These are phyloP conservation scores for Chitala chitala DNA, from an alignment of 2,113 vertebrate species.

Conservation along the genomic window DNA sequence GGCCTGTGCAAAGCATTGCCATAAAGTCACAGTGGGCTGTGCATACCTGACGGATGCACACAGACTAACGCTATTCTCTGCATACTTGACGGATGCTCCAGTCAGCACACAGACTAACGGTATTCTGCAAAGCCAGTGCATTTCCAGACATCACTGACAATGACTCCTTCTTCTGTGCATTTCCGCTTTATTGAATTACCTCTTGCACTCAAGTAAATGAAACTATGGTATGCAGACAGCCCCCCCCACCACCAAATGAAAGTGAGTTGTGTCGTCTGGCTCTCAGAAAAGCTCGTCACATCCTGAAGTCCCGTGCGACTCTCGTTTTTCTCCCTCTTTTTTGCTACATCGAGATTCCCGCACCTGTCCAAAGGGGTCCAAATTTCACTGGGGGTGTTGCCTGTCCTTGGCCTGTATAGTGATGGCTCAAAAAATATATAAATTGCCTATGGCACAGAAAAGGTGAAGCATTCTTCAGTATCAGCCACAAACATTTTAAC, in stretches of 20 bases:
- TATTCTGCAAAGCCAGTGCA: neutral
- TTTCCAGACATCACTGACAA: conserved; percentile 4
- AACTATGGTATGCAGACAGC: conserved; percentile 17
- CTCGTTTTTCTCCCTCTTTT: neutral
- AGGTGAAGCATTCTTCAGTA: no score
- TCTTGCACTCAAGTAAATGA: conserved; percentile 21
- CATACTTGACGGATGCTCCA: neutral
- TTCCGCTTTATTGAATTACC: conserved; percentile 8
- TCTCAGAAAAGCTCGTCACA: conserved; percentile 21
- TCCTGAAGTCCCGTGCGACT: neutral
- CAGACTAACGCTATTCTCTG: neutral
- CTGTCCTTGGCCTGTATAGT: no score
- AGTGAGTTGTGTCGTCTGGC: conserved; percentile 23
- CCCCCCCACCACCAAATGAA: neutral
- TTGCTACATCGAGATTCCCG: no score
- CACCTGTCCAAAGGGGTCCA: no score
- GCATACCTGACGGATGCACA: neutral
- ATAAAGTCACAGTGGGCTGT: no score
- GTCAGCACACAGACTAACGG: neutral
- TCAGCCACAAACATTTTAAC: no score
- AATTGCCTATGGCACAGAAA: no score
- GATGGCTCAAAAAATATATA: no score
- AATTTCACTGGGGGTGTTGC: no score
- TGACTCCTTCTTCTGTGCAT: neutral
- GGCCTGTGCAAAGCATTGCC: no score